Evolutionary conservation across 2,888 invertebrate species (phyloP), one percentile per base, ranked within the genome.

Genomic region (Mesorhabditis sp.): DNA sequence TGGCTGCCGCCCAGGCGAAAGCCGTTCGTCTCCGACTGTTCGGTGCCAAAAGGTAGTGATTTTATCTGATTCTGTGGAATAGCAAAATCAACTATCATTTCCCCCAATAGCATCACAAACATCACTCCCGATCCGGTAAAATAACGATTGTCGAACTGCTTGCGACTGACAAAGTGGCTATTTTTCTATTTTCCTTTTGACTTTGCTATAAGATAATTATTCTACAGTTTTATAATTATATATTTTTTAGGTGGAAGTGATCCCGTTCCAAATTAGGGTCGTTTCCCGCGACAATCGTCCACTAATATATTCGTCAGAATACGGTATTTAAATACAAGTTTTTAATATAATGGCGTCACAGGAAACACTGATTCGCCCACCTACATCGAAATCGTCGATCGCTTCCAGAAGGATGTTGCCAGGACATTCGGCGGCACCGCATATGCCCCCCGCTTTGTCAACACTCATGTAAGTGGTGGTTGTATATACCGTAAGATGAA

Each of bases 361-460:
- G 58, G 79, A 68, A 72, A 73, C 0, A 70, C 68, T 28, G 74
- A 73, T 66, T 72, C 67, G 7, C 74, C 80, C 6, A 70, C 80
- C 0, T 86, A 85, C 70, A 78, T 86, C 41, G 84, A 86, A 70
- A 81, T 86, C 68, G 80, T 82, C 7, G 80, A 85, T 58, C 67
- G 72, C 7, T 78, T 79, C 74, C 62, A 73, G 72, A 74, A 77
- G 58, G 85, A 85, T 63, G 75, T 85, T 66, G 81, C 82, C n/a
- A 68, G 78, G 45, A 81, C 83, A 3, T 79, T 84, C 65, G 84
- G 81, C 45, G 80, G 82, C 65, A 83, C 82, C 4, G 69, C 76
- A 5, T 79, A 80, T 66, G 80, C 83, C 4, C 81, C 80, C 28
- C 70, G 81, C 42, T 85, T 82, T 70, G 80, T 85, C 15, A 79